Base-by-base conservation (phyloP, 2,888 invertebrate species). In the Microctonus brassicae region DNA sequence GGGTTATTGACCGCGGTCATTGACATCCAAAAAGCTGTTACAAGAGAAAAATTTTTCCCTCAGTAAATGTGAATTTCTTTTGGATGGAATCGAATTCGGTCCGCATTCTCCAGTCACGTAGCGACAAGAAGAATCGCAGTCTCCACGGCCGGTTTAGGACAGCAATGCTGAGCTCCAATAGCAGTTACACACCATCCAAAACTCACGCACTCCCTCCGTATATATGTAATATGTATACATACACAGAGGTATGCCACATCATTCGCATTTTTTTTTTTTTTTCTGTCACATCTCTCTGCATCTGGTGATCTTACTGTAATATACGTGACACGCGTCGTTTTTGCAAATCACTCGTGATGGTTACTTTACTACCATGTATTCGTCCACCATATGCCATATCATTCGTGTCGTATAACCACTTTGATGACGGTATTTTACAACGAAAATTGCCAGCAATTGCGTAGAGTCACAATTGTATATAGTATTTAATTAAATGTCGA, bases 61-160 rank as follows among this genome's bases (percentile, higher is more conserved):
- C 39, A n/a, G 36, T 66, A 24, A 24, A 36, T 36, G 57, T 17
- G 22, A 57, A 55, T 58, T 66, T 66, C 66, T 66, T 66, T 66
- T 39, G 66, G 66, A 47, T 66, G 24, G 42, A 57, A 57, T 66
- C 66, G 66, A 57, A 66, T 66, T 66, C 66, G 57, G 66, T 66
- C 17, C 26, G 34, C 66, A 58, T 66, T 66, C 66, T 66, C 34
- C 26, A 66, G 66, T 57, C 55, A 66, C 39, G 66, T 66, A 36
- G 24, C 26, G 66, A 66, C 66, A 58, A 66, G 57, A 66, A 66
- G 66, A 66, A 66, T 66, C 36, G 39, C 66, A 66, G 55, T 66
- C 66, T 17, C 20, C 57, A 26, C 42, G 39, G 66, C 66, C 57
- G 66, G 66, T 66, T 66, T 66, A 66, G 66, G 66, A 36, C 57